Conservation (phyloP, 2,113 vertebrate genomes). For the Xenopus laevis region DNA sequence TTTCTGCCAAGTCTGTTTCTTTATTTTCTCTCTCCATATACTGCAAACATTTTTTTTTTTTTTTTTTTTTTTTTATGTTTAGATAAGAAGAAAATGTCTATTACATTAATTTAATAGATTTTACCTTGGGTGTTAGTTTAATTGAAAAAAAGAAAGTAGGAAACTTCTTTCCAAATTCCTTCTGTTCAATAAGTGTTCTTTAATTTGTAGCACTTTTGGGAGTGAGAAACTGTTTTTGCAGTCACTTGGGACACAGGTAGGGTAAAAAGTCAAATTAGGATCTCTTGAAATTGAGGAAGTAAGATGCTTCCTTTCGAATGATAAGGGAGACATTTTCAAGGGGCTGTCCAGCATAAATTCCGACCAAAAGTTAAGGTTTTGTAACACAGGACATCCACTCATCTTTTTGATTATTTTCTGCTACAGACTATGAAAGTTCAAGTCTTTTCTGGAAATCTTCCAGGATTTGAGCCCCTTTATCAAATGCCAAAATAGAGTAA, state of each 20-base stretch:
- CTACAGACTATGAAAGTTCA: constrained; percentile 43
- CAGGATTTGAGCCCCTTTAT: constrained; percentile 49
- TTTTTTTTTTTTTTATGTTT: no score
- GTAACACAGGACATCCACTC: constrained; percentile 33
- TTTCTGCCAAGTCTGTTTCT: no score
- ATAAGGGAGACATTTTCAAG: constrained; percentile 46
- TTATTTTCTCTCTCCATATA: no score
- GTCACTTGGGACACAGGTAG: constrained; percentile 35
- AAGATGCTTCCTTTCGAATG: constrained; percentile 50
- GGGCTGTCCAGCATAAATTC: constrained; percentile 42
- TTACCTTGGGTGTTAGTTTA: no score
- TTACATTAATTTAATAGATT: no score
- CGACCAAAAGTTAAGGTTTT: constrained; percentile 44
- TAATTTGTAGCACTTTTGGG: no score
- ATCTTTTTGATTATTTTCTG: constrained; percentile 49
- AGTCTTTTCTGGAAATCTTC: constrained; percentile 49
- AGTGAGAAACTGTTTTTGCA: constrained; percentile 18
- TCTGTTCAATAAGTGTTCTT: no score
- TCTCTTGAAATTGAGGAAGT: constrained; percentile 48
- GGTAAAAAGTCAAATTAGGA: constrained; percentile 37
- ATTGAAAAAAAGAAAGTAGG: no score
- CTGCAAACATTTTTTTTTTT: no score
- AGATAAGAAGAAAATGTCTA: no score
- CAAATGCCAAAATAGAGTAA: constrained; percentile 43
- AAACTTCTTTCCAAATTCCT: no score